Percentiles rank a stretch among this genome's conserved stretches.
Evolutionary conservation across 2,888 invertebrate species (phyloP).

Genomic region (Harpalus rubripes): DNA sequence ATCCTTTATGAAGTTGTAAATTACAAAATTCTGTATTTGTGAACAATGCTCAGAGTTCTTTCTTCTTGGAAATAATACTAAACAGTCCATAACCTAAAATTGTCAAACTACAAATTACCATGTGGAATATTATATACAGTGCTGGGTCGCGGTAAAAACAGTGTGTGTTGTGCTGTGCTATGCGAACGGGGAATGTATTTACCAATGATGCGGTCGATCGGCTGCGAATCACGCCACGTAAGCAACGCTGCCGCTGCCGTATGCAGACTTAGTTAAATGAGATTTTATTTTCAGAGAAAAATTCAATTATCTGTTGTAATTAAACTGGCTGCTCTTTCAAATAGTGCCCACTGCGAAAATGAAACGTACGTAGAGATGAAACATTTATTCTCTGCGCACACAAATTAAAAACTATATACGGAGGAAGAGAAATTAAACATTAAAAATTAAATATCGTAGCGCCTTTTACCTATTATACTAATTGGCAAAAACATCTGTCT

Average conservation of each 20-base stretch:
- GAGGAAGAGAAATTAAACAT: conserved; percentile 1
- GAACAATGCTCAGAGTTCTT: background rate
- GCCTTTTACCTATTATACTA: too few species aligned
- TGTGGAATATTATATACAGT: conserved; percentile 32
- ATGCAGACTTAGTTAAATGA: conserved; percentile 58
- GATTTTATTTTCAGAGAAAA: conserved; percentile 58
- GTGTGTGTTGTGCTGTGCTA: background rate
- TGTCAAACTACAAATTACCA: conserved; percentile 39
- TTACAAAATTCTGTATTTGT: background rate
- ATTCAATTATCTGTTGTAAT: conserved; percentile 60
- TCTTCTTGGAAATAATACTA: background rate
- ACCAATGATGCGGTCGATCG: conserved; percentile 46
- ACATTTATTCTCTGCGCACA: background rate
- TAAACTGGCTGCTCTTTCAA: conserved; percentile 46
- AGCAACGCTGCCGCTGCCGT: conserved; percentile 30
- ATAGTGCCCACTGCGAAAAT: conserved; percentile 39
- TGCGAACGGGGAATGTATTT: conserved; percentile 31
- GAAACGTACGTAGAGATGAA: conserved; percentile 1
- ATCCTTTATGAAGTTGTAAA: background rate
- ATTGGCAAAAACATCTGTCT: background rate
- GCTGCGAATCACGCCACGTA: conserved; percentile 38
- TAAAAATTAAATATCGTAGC: too few species aligned
- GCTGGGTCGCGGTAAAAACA: background rate
- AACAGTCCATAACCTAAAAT: conserved; percentile 10
- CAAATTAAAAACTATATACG: background rate